Percentiles rank a stretch among this genome's conserved stretches.
Evolutionary conservation across 2,797 vertebrate genomes (phyloP).

Genomic region (Chiroxiphia lanceolata): DNA sequence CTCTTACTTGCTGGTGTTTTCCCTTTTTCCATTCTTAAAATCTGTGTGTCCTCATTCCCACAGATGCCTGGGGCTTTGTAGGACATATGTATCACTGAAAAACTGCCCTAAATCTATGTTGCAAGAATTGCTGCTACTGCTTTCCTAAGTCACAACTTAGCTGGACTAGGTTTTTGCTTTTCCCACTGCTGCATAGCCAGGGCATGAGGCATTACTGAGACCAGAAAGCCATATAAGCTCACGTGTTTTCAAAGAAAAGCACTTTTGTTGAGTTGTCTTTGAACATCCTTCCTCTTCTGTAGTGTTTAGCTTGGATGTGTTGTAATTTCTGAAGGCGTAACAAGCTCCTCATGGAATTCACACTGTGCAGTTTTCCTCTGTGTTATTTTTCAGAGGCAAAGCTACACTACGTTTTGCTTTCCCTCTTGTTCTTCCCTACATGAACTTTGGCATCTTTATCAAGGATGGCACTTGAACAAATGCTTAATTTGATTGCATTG

Average conservation of each 20-base stretch:
- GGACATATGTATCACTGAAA: not conserved
- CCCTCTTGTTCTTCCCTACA: not conserved
- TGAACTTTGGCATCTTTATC: not conserved
- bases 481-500: not conserved
- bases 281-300: not conserved
- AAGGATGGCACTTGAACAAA: not conserved
- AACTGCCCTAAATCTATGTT: not conserved
- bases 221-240: not conserved
- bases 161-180: not conserved
- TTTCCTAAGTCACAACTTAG: not conserved
- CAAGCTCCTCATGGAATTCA: not conserved
- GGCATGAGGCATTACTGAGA: not conserved
- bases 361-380: not conserved
- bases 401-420: not conserved
- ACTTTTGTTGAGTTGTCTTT: not conserved
- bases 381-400: not conserved
- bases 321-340: not conserved
- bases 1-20: not conserved
- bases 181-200: not conserved
- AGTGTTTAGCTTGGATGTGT: not conserved
- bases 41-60: not conserved
- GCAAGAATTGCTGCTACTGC: not conserved
- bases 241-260: not conserved
- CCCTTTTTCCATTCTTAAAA: not conserved
- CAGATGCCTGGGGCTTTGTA: not conserved